phyloP scores from a whole-genome alignment of 2,888 invertebrate genomes.

The Operophtera brumata region DNA sequence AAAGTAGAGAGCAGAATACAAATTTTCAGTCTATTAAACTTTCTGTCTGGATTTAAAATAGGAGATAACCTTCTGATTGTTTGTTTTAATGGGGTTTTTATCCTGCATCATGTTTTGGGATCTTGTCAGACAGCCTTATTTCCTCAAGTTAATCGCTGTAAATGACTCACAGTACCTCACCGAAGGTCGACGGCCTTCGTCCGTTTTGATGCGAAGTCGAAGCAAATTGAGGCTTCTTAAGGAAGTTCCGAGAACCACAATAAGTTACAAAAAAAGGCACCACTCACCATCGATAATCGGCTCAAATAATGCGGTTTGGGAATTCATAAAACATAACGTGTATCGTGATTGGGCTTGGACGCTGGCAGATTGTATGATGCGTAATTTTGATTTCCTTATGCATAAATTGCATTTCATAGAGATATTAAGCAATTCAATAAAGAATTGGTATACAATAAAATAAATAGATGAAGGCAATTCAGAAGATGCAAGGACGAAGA shows the following conservation, averaged over 20 bases:
- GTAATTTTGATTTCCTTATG: no score
- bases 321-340: slow-evolving; percentile 8
- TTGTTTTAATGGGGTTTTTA: slow-evolving; percentile 20
- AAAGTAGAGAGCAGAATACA: no score
- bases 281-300: slow-evolving; percentile 44
- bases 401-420: no score
- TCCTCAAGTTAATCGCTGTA: slow-evolving; percentile 48
- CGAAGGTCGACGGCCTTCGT: slow-evolving; percentile 55
- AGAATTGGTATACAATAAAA: no score
- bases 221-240: slow-evolving; percentile 52
- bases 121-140: slow-evolving; percentile 38
- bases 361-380: no score
- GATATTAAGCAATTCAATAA: no score
- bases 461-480: no score
- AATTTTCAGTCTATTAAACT: no score
- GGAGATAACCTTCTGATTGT: no score
- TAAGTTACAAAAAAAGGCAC: slow-evolving; percentile 45
- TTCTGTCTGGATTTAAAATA: no score
- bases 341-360: not conserved
- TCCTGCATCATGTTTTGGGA: slow-evolving; percentile 13
- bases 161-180: slow-evolving; percentile 45
- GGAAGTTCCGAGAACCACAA: slow-evolving; percentile 55
- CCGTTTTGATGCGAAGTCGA: slow-evolving; percentile 46
- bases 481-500: no score
- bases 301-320: slow-evolving; percentile 40